Percentiles rank a stretch among this genome's conserved stretches.
Conservation (phyloP, 2,888 invertebrate genomes). For the Cheilosia vernalis region DNA sequence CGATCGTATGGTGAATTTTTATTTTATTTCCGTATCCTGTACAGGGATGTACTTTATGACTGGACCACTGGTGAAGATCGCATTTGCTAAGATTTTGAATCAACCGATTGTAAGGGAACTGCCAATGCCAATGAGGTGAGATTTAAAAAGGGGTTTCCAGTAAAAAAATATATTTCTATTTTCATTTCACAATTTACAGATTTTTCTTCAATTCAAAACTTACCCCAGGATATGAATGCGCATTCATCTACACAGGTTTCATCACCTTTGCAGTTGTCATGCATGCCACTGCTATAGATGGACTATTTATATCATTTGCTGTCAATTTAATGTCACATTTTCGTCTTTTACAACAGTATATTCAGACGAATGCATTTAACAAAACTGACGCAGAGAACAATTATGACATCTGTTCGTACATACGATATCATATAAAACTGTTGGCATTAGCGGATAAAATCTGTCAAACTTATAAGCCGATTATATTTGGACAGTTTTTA, state of each 20-base stretch:
- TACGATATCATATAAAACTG: conserved; percentile 79
- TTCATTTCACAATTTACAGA: conserved; percentile 71
- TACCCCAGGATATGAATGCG: conserved; percentile 79
- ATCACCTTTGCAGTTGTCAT: conserved; percentile 78
- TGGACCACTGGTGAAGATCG: conserved; percentile 78
- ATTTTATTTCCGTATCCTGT: conserved; percentile 78
- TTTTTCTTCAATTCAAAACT: conserved; percentile 79
- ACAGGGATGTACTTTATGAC: conserved; percentile 81
- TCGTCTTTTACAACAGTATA: conserved; percentile 78
- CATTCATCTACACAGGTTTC: conserved; percentile 78
- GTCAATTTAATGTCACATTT: conserved; percentile 80
- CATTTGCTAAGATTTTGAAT: conserved; percentile 72
- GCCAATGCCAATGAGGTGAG: conserved; percentile 81
- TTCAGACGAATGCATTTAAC: conserved; percentile 69
- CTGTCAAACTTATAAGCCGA: conserved; percentile 78
- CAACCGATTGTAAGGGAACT: conserved; percentile 76
- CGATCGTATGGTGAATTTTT: conserved; percentile 76
- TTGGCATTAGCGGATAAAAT: conserved; percentile 77
- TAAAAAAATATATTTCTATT: too few species aligned
- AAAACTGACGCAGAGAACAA: conserved; percentile 63
- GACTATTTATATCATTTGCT: conserved; percentile 80
- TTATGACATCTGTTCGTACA: conserved; percentile 72
- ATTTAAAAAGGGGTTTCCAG: too few species aligned
- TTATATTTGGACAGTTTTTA: conserved; percentile 81
- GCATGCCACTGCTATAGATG: conserved; percentile 80